A percentile compares a stretch with the other conserved stretches of the same genome.
Conservation (phyloP, 1,140 invertebrate species). For the Oscheius sp. region DNA sequence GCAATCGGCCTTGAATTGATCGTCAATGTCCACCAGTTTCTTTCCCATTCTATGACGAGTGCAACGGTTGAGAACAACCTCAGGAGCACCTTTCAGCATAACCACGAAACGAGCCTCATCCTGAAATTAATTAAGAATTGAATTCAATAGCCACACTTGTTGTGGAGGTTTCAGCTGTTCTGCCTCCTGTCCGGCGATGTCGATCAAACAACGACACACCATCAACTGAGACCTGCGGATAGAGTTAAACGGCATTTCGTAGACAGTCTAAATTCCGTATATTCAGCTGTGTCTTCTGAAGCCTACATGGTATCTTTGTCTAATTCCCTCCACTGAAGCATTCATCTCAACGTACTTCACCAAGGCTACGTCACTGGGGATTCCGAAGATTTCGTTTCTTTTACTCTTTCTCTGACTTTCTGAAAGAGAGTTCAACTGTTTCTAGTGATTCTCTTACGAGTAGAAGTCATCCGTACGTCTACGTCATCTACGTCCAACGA, state of each 20-base stretch:
- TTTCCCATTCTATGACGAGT: constrained; percentile 37
- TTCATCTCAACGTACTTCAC: constrained; percentile 55
- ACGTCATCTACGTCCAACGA: not conserved
- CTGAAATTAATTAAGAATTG: constrained; percentile 13
- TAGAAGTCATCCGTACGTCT: constrained; percentile 5
- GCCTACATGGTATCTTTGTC: constrained; percentile 45
- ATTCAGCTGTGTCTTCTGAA: not conserved
- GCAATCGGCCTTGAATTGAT: constrained; percentile 52
- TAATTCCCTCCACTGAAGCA: constrained; percentile 51
- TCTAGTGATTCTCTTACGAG: not conserved
- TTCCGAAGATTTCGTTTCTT: constrained; percentile 50
- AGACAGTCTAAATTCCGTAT: constrained; percentile 40
- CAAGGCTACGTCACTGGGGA: constrained; percentile 55
- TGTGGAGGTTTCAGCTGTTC: not conserved
- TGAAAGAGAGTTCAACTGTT: constrained; percentile 1
- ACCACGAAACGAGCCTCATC: constrained; percentile 45
- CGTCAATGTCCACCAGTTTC: constrained; percentile 48
- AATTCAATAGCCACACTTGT: constrained; percentile 1
- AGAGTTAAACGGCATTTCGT: constrained; percentile 59
- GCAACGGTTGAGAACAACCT: constrained; percentile 53
- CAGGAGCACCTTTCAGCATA: constrained; percentile 60
- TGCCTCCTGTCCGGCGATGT: not conserved
- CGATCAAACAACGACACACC: constrained; percentile 46
- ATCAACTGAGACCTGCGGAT: constrained; percentile 57
- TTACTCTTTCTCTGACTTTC: not conserved